Conservation (phyloP, 92 coral and sea anemone genomes). For the Phenganax marumi region DNA sequence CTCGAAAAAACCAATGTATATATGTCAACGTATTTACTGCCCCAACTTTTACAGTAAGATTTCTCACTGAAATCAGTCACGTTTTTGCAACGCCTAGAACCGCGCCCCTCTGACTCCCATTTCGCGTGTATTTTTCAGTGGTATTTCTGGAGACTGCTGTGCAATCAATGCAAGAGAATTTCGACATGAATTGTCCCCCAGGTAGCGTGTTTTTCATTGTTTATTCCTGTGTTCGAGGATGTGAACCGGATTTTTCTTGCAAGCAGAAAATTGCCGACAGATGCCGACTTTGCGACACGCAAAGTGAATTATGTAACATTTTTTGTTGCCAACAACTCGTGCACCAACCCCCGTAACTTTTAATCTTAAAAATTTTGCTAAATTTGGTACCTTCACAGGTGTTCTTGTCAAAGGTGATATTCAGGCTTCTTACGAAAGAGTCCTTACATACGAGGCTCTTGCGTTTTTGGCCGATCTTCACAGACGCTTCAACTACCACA, state of each 20-base stretch:
- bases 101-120: neutral
- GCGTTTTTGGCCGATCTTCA: conserved; percentile 91
- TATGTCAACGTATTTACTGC: neutral
- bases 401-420: conserved; percentile 81
- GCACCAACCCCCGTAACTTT: neutral
- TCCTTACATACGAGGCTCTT: conserved; percentile 80
- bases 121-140: conserved; percentile 34
- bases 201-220: conserved; percentile 57
- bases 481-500: conserved; percentile 87
- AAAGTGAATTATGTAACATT: neutral
- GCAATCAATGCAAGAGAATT: conserved; percentile 78
- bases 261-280: too few species aligned
- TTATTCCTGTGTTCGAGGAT: neutral
- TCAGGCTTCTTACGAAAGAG: conserved; percentile 65
- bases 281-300: too few species aligned
- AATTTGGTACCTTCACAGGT: conserved; percentile 48
- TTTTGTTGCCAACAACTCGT: neutral
- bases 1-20: neutral
- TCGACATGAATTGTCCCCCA: conserved; percentile 86
- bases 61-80: too few species aligned
- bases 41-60: too few species aligned
- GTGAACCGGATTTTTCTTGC: neutral
- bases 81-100: too few species aligned
- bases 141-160: too few species aligned
- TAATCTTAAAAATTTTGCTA: neutral